Percentiles rank a stretch among this genome's conserved stretches.
Conservation (phyloP, 2,888 invertebrate species). For the Pogonocherus hispidulus region DNA sequence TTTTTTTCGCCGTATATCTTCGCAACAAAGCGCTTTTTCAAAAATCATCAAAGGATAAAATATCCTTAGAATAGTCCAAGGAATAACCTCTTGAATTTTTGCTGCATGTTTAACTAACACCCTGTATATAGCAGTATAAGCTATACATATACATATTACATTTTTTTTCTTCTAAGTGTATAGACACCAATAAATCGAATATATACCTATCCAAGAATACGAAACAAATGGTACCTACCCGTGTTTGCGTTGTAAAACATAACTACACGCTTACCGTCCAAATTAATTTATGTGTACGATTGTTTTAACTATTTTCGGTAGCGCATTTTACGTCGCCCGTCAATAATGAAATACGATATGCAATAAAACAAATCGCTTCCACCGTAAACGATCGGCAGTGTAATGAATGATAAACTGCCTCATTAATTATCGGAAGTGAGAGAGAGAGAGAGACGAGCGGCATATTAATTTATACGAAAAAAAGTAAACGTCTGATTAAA, state of each 20-base stretch:
- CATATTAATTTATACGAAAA: constrained; percentile 3
- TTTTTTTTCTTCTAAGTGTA: too few relatives aligned
- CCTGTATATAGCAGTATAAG: too few relatives aligned
- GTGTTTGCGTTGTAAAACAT: neutral
- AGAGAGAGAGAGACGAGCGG: neutral
- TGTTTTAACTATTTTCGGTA: constrained; percentile 6
- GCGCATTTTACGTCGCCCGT: neutral
- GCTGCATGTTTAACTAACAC: too few relatives aligned
- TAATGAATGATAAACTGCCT: constrained; percentile 2
- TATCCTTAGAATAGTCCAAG: too few relatives aligned
- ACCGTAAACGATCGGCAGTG: neutral
- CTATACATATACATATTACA: too few relatives aligned
- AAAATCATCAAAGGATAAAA: too few relatives aligned
- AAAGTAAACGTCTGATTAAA: constrained; percentile 4
- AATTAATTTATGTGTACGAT: neutral
- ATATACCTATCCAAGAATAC: neutral
- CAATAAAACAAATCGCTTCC: constrained; percentile 1
- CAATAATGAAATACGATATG: constrained; percentile 5
- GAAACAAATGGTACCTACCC: neutral
- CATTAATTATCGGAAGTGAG: neutral
- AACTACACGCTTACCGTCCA: neutral
- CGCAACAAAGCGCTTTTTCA: too few relatives aligned
- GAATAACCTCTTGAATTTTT: too few relatives aligned
- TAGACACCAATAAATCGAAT: too few relatives aligned
- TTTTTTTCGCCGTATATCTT: too few relatives aligned